These are phyloP conservation scores for Mesocentrotus franciscanus DNA, from an alignment of 53 echinoderm and acorn worm genomes.

Conservation along the genomic window DNA sequence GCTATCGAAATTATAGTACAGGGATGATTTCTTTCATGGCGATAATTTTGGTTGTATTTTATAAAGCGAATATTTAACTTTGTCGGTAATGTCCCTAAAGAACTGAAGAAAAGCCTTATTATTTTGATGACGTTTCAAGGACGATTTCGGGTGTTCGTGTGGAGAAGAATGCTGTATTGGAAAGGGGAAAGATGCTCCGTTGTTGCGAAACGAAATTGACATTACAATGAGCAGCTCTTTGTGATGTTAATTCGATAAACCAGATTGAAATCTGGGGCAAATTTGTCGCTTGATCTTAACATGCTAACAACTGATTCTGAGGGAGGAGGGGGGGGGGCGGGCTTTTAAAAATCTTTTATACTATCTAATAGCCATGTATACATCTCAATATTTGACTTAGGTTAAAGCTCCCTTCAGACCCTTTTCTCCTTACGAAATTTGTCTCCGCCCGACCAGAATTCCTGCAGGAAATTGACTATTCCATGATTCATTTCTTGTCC, in stretches of 20 bases:
- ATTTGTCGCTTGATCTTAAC: not conserved
- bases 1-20: too few species aligned
- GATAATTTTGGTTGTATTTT: too few species aligned
- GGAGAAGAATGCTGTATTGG: too few species aligned
- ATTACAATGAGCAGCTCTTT: not conserved
- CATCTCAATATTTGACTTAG: not conserved
- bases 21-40: too few species aligned
- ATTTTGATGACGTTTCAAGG: too few species aligned
- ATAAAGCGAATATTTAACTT: too few species aligned
- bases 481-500: constrained; percentile 35
- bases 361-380: not conserved
- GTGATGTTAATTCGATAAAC: not conserved
- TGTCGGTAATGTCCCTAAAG: too few species aligned
- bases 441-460: constrained; percentile 29
- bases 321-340: not conserved
- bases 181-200: too few species aligned
- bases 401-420: not conserved
- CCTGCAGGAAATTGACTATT: constrained; percentile 45
- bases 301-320: not conserved
- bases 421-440: not conserved
- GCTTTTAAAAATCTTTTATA: not conserved
- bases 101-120: too few species aligned
- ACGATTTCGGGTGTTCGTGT: too few species aligned
- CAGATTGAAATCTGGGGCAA: not conserved
- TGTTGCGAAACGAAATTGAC: not conserved